phyloP scores from a whole-genome alignment of 2,797 vertebrate species.

The Pteropus rufus region DNA sequence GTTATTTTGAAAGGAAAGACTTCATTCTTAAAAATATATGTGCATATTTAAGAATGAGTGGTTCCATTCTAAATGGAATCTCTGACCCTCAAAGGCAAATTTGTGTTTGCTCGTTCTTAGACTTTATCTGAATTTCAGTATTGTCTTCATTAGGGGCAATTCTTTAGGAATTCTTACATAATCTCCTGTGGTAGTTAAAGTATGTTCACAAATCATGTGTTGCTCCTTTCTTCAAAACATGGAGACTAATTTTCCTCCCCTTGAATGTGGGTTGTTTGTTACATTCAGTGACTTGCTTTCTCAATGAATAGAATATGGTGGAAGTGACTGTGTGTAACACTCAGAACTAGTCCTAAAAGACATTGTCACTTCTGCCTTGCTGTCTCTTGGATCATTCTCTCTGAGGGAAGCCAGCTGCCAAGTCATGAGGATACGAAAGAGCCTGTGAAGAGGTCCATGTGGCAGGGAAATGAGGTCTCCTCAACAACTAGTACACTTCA shows the following conservation, averaged over 20 bases:
- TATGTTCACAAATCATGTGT: not conserved
- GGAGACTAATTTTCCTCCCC: not conserved
- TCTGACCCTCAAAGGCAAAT: not conserved
- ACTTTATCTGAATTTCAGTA: not conserved
- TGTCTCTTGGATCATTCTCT: not conserved
- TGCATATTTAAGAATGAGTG: constrained; percentile 1
- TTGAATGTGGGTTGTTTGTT: not conserved
- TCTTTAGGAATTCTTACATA: not conserved
- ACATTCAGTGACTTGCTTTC: not conserved
- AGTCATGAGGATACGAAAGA: not conserved
- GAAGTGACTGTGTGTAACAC: not conserved
- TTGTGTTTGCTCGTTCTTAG: not conserved
- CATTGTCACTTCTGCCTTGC: not conserved
- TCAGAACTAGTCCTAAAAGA: not conserved
- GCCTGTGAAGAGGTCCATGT: not conserved
- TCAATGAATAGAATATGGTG: too few relatives aligned
- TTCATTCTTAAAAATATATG: constrained; percentile 30
- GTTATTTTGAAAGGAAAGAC: constrained; percentile 72
- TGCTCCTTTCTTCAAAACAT: not conserved
- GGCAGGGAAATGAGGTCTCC: not conserved
- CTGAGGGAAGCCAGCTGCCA: not conserved
- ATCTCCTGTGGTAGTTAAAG: not conserved
- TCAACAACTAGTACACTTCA: not conserved
- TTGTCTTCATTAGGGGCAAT: not conserved
- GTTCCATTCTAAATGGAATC: not conserved